These are phyloP conservation scores for Mirounga angustirostris DNA, from an alignment of 2,113 vertebrate genomes.

Conservation along the genomic window DNA sequence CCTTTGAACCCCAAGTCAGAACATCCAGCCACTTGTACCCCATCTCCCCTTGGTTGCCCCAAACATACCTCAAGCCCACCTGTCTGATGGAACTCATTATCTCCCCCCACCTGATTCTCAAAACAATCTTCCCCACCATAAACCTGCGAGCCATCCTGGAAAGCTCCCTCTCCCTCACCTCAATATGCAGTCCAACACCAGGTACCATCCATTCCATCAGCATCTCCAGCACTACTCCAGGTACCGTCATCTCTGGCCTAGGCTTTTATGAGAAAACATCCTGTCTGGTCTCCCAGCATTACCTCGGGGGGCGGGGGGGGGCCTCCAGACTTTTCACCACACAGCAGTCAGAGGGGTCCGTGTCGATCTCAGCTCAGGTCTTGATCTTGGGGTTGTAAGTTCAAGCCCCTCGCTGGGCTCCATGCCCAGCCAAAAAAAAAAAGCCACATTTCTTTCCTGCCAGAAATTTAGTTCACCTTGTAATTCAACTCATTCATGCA, in stretches of 20 bases:
- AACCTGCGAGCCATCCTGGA: neutral
- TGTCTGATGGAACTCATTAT: neutral
- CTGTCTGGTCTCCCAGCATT: accelerated
- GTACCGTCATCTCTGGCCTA: neutral
- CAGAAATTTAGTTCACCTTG: neutral
- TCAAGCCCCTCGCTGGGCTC: neutral
- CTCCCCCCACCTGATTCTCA: neutral
- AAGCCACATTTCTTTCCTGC: neutral
- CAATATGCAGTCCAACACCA: neutral
- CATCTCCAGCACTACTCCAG: neutral
- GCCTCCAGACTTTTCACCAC: neutral
- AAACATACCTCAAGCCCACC: neutral
- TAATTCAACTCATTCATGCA: accelerated
- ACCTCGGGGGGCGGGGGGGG: neutral
- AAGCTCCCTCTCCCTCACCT: neutral
- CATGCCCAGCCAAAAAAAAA: neutral
- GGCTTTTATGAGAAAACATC: neutral
- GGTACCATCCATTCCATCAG: neutral
- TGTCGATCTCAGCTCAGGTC: neutral
- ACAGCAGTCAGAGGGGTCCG: neutral
- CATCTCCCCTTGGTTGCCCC: neutral
- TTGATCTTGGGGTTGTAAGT: neutral
- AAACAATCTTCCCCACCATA: neutral
- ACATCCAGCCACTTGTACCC: neutral
- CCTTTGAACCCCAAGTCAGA: neutral